Evolutionary conservation across 2,113 vertebrate genomes (phyloP).

Genomic region (Acrocephalus kingi): DNA sequence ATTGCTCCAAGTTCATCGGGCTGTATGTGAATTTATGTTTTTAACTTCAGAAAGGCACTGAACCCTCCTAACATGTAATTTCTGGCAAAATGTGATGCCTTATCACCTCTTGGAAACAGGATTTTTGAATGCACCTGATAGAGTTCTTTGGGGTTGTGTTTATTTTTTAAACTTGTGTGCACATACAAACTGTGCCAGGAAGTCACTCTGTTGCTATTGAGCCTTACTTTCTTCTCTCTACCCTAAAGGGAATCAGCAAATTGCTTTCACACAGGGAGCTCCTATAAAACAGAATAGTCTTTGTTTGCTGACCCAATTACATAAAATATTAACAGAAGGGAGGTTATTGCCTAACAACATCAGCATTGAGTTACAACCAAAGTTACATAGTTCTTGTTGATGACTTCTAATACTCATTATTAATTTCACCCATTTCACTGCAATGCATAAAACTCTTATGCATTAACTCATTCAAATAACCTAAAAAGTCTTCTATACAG

Average conservation of each 20-base stretch:
- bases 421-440: not conserved
- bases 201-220: not conserved
- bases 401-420: not conserved
- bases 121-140: not conserved
- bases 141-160: not conserved
- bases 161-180: not conserved
- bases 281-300: not conserved
- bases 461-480: constrained; percentile 5
- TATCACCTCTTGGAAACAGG: not conserved
- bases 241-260: not conserved
- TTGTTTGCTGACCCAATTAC: not conserved
- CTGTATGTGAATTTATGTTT: not conserved
- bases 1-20: not conserved
- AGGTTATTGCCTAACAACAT: not conserved
- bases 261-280: not conserved
- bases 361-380: not conserved
- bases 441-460: not conserved
- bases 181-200: not conserved
- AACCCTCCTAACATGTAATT: not conserved
- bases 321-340: not conserved
- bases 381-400: not conserved
- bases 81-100: not conserved
- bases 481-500: not conserved
- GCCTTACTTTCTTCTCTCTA: not conserved
- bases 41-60: not conserved